These are phyloP conservation scores for Phodopus roborovskii DNA, from an alignment of 2,113 vertebrate species.

Conservation along the genomic window DNA sequence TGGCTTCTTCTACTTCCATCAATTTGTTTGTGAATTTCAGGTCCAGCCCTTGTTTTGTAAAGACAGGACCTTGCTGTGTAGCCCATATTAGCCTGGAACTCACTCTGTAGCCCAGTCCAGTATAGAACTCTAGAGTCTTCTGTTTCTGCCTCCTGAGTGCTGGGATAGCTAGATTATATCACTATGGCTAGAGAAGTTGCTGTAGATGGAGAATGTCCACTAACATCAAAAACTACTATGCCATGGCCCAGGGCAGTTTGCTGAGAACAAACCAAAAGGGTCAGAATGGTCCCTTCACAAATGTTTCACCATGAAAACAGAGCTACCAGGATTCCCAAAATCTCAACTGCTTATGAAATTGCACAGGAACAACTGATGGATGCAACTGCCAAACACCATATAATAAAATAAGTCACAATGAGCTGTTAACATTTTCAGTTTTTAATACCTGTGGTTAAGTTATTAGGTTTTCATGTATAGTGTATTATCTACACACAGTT, in stretches of 20 bases:
- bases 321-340: not conserved
- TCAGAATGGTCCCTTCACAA: not conserved
- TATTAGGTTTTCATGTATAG: not conserved
- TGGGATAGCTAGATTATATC: not conserved
- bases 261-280: not conserved
- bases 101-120: not conserved
- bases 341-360: not conserved
- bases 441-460: not conserved
- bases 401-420: not conserved
- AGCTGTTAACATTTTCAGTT: not conserved
- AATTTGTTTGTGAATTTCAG: too few relatives aligned
- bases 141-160: not conserved
- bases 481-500: not conserved
- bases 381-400: not conserved
- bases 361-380: too few relatives aligned
- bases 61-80: too few relatives aligned
- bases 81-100: not conserved
- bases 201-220: not conserved
- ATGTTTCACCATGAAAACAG: not conserved
- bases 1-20: too few relatives aligned
- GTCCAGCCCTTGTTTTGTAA: not conserved
- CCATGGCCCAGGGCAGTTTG: not conserved
- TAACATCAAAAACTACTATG: not conserved
- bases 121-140: not conserved
- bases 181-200: not conserved